phyloP scores from a whole-genome alignment of 2,797 vertebrate species.

The Scleropages formosus region DNA sequence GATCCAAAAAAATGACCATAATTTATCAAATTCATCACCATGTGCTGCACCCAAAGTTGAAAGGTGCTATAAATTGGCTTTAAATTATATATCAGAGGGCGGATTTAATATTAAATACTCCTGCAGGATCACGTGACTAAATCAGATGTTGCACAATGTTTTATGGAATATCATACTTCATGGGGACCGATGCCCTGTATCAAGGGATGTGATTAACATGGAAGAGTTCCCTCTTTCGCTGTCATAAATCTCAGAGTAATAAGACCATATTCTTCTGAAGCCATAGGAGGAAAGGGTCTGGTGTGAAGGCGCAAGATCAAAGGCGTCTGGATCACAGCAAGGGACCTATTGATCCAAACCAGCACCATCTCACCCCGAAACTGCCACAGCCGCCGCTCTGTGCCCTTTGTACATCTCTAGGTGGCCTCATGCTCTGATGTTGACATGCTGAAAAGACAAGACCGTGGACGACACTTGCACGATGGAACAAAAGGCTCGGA shows the following conservation, averaged over 20 bases:
- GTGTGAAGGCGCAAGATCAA: not conserved
- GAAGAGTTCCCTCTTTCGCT: too few species aligned
- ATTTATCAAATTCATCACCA: not conserved
- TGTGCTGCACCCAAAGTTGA: not conserved
- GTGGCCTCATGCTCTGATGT: not conserved
- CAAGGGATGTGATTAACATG: too few species aligned
- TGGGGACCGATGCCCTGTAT: too few species aligned
- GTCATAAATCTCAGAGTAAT: too few species aligned
- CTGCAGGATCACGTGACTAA: not conserved
- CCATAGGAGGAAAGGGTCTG: not conserved
- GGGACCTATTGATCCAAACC: not conserved
- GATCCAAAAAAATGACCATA: not conserved
- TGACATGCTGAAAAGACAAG: not conserved
- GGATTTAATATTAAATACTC: not conserved
- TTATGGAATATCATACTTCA: not conserved
- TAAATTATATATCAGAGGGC: not conserved
- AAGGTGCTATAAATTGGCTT: not conserved
- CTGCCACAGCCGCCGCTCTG: not conserved
- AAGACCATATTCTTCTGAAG: too few species aligned
- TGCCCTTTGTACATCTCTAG: not conserved
- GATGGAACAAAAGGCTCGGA: not conserved
- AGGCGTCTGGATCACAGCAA: not conserved
- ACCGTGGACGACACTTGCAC: too few species aligned
- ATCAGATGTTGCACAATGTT: too few species aligned
- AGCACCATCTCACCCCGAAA: not conserved